Evolutionary conservation across 1,140 invertebrate genomes (phyloP), one percentile per base, ranked within the genome.

Genomic region (Drosophila arawakana): DNA sequence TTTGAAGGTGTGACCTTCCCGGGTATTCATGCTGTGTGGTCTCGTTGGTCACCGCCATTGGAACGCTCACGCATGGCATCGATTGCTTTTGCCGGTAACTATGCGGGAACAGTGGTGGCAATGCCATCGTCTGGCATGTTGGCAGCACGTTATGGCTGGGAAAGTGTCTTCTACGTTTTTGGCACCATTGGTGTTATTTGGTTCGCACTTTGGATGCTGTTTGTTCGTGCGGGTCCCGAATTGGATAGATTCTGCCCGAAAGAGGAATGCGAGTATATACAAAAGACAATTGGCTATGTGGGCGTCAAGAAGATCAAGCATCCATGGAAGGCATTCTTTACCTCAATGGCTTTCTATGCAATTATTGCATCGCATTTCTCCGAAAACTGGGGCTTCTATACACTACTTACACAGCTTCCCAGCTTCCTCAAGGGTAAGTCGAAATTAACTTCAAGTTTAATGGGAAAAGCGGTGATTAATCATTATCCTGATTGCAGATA

Each of bases 341-440:
- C 94, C 1, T 98, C 97, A 0, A 93, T 94, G 46, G 95, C 98
- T 0, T 97, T 98, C 2, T 98, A 97, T 96, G 97, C 98, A 0
- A 97, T 98, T 55, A 95, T 97, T 15, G 94, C 95, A 15, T 97
- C 97, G 3, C 97, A 98, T 92, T 98, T 98, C 93, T 96, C 97
- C 65, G 97, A 98, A 92, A 98, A 98, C 93, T 99, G 98, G 98
- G 98, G 97, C 11, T 98, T 98, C 93, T 98, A 98, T 90, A 98
- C 97, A 0, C 94, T 98, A 90, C 94, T 98, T 0, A 98, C 97
- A 0, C 96, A 97, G 80, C 93, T 99, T 35, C 98, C 98, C 3
- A 97, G 96, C 41, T 99, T 98, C 92, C 96, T 99, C 94, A 96
- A 95, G 93, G 96, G 96, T 97, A 84, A 71, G 79, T 55, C 58